Evolutionary conservation across 2,797 vertebrate genomes (phyloP), one percentile per base, ranked within the genome.

Genomic region (Poecilia wingei): DNA sequence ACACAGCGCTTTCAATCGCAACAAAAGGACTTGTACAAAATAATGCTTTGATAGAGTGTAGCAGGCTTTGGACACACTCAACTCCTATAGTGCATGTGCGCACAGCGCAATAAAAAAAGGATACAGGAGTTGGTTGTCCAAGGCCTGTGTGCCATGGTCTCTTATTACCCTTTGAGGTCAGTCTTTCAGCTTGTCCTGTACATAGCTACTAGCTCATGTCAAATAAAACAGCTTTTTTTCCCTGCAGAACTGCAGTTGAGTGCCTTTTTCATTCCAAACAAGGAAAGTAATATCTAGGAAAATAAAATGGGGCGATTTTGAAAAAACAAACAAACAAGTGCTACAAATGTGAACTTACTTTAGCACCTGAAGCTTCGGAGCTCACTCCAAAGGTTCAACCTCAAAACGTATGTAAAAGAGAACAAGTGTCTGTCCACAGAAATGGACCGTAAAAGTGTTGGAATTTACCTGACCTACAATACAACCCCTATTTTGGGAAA

Each of bases 31-130:
- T 79, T 83, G 70, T 91, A 93, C 85, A 93, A 94, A 91, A 92
- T 90, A 93, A 92, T 88, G 91, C 93, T 94, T 93, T 91, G 90
- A 92, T 88, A 91, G 90, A 93, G 90, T 88, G 92, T 89, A 90
- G 70, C 74, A 79, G 93, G 87, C 94, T 92, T 90, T 80, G 66
- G 87, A 76, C 83, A 74, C 68, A 80, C 88, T 79, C 89, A 93
- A 90, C 94, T 94, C 94, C 95, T 87, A 95, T 95, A 96, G 95
- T 96, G 96, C 96, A 96, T 93, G 84, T 95, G 95, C 96, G 96
- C 96, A 94, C 96, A 96, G 96, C 96, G 96, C 96, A 88, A 86
- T 94, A 92, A 92, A 93, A 31, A 91, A 92, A 89, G 86, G 57
- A 55, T 94, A 96, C 91, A 93, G 93, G 95, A 95, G 94, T 87